phyloP scores from a whole-genome alignment of 2,113 vertebrate species.

The Perognathus longimembris region DNA sequence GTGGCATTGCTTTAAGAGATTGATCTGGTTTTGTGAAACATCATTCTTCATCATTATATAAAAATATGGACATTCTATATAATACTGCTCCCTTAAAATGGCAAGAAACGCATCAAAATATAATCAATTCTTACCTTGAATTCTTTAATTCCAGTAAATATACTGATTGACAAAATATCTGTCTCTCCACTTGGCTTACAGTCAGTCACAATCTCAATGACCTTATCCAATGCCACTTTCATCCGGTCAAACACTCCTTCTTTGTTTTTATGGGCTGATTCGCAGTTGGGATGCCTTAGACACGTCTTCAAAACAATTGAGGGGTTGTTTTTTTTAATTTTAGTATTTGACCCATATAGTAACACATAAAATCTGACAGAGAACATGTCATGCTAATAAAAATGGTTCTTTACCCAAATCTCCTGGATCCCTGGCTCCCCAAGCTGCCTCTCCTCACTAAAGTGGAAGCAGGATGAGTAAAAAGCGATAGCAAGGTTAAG shows the following conservation, averaged over 20 bases:
- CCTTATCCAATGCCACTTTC: conserved; percentile 96
- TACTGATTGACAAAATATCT: conserved; percentile 90
- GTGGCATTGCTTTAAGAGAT: not conserved
- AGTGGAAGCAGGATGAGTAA: conserved; percentile 78
- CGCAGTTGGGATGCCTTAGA: conserved; percentile 98
- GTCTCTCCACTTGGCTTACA: conserved; percentile 89
- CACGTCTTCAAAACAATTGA: conserved; percentile 92
- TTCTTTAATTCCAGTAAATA: conserved; percentile 95
- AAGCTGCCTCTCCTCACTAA: conserved; percentile 80
- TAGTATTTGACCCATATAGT: not conserved
- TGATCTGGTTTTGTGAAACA: not conserved
- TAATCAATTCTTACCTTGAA: conserved; percentile 91
- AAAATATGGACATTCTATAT: not conserved
- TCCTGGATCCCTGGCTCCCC: conserved; percentile 79
- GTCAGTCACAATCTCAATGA: conserved; percentile 98
- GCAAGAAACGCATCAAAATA: conserved; percentile 1
- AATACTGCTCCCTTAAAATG: not conserved
- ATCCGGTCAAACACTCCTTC: conserved; percentile 97
- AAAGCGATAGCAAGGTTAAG: conserved; percentile 79
- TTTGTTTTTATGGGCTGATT: conserved; percentile 98
- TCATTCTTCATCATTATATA: conserved; percentile 7
- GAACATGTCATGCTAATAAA: conserved; percentile 79
- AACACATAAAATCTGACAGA: conserved; percentile 65
- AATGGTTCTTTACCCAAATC: conserved; percentile 78
- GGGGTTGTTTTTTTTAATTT: conserved; percentile 11